phyloP scores from a whole-genome alignment of 2,888 invertebrate genomes.

The Limenitis camilla region DNA sequence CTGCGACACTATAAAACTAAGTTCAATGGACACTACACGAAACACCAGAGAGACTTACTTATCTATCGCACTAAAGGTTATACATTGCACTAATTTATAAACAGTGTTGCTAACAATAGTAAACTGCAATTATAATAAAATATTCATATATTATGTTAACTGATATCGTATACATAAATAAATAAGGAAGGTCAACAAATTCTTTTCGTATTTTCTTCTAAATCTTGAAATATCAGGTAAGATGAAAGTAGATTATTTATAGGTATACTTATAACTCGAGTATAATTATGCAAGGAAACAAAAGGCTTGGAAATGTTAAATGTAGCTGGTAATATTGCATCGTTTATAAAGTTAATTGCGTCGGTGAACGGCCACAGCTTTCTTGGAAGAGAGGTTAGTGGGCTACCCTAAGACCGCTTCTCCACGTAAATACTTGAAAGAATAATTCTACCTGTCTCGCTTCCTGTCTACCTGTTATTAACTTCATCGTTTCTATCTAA shows the following conservation, averaged over 20 bases:
- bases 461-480: conserved; percentile 34
- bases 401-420: conserved; percentile 34
- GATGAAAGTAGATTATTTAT: not conserved
- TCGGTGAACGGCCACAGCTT: conserved; percentile 31
- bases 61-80: too few species aligned
- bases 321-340: conserved; percentile 5
- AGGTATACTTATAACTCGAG: not conserved
- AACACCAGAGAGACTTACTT: too few species aligned
- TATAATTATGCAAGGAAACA: not conserved
- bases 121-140: too few species aligned
- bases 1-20: too few species aligned
- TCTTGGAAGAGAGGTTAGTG: conserved; percentile 48
- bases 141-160: not conserved
- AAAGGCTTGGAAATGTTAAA: not conserved
- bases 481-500: conserved; percentile 30
- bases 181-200: too few species aligned
- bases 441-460: conserved; percentile 36
- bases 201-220: not conserved
- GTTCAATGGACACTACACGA: too few species aligned
- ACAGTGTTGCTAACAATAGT: too few species aligned
- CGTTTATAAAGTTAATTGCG: conserved; percentile 22
- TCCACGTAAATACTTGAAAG: conserved; percentile 17
- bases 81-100: too few species aligned
- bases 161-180: too few species aligned
- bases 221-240: not conserved